phyloP scores from a whole-genome alignment of 2,888 invertebrate species.

The Loripinus fragilis region DNA sequence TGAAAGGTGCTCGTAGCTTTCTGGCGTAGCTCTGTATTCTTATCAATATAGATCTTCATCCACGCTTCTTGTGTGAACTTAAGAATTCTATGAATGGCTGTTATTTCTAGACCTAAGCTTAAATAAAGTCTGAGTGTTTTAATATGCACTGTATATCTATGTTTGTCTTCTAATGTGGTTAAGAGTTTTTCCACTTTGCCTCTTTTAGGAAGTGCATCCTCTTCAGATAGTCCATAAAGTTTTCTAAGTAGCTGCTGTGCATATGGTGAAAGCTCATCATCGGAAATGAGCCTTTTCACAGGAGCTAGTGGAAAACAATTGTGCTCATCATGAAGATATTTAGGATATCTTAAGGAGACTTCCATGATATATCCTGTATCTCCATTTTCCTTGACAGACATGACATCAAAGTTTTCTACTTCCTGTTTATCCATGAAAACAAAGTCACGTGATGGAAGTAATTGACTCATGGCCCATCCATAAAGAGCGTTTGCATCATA shows the following conservation, averaged over 20 bases:
- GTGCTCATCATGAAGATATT: conserved; percentile 30
- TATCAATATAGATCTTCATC: conserved; percentile 79
- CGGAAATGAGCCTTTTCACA: neutral
- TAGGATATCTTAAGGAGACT: conserved; percentile 31
- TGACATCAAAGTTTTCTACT: conserved; percentile 29
- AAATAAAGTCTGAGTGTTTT: conserved; percentile 31
- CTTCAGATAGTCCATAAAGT: conserved; percentile 20
- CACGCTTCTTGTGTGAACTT: conserved; percentile 71
- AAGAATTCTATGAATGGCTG: conserved; percentile 74
- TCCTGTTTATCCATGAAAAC: conserved; percentile 21
- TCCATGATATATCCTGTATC: conserved; percentile 39
- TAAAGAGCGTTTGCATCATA: conserved; percentile 34
- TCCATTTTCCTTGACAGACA: neutral
- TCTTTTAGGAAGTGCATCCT: conserved; percentile 24
- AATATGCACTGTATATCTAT: conserved; percentile 21
- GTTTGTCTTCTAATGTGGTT: conserved; percentile 26
- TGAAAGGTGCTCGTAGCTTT: conserved; percentile 32
- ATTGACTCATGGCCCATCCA: conserved; percentile 32
- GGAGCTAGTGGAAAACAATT: conserved; percentile 33
- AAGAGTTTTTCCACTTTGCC: conserved; percentile 29
- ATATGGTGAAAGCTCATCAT: conserved; percentile 32
- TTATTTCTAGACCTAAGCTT: conserved; percentile 60
- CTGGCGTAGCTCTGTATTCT: conserved; percentile 60
- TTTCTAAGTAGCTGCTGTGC: conserved; percentile 27
- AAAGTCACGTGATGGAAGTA: conserved; percentile 32